Conservation (phyloP, 2,113 vertebrate genomes). For the Perognathus longimembris region DNA sequence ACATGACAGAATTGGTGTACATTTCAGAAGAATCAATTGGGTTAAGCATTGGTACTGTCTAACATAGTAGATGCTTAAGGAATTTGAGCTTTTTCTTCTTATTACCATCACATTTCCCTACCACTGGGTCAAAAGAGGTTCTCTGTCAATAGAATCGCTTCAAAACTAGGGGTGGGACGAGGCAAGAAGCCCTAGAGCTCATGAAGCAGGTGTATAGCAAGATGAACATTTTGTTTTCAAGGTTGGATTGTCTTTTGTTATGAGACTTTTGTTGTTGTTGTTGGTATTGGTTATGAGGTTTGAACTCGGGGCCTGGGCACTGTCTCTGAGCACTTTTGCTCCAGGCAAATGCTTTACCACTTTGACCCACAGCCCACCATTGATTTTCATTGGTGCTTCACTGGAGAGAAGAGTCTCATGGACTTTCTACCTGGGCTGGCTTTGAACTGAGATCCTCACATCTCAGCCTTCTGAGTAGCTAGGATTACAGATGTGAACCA, state of each 20-base stretch:
- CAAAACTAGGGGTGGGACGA: constrained; percentile 7
- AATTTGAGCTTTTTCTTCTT: neutral
- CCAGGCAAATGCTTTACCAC: no score
- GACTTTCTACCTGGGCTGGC: no score
- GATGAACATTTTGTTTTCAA: constrained; percentile 59
- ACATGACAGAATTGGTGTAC: neutral
- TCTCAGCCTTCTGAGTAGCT: no score
- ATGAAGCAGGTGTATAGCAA: neutral
- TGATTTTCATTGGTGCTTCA: no score
- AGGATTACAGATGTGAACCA: no score
- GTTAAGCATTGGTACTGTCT: neutral
- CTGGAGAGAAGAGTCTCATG: no score
- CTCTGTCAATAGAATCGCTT: constrained; percentile 3
- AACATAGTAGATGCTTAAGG: constrained; percentile 18
- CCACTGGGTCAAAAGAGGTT: neutral
- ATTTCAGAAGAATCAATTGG: neutral
- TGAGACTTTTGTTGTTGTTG: no score
- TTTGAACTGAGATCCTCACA: no score
- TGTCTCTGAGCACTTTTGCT: no score
- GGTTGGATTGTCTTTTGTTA: constrained; percentile 39
- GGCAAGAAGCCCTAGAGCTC: neutral
- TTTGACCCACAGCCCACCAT: no score
- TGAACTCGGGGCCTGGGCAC: no score
- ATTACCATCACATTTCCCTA: neutral
- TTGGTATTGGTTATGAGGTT: no score